phyloP scores from a whole-genome alignment of 2,113 vertebrate genomes.

The Nesogale talazaci region DNA sequence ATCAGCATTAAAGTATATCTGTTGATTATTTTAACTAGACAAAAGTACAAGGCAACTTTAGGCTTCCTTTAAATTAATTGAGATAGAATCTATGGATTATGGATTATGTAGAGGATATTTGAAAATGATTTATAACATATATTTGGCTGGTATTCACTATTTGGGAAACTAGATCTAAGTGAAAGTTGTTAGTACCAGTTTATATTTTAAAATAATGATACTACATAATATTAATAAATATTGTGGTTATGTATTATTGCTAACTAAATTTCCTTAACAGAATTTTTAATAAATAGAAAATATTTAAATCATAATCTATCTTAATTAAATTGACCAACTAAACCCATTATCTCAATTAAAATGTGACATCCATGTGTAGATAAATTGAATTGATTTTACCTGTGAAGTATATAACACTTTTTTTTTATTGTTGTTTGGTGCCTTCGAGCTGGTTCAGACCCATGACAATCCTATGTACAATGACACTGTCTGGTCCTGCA shows the following conservation, averaged over 20 bases:
- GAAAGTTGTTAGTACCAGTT: neutral
- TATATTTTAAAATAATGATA: neutral
- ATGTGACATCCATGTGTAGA: no score
- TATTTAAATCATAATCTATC: no score
- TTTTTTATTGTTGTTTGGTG: no score
- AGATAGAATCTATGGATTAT: neutral
- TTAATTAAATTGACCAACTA: no score
- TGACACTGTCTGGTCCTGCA: neutral
- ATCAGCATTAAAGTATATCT: neutral
- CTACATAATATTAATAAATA: neutral
- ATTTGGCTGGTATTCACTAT: neutral
- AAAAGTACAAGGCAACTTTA: neutral
- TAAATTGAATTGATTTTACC: no score
- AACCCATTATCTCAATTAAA: no score
- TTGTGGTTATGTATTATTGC: neutral
- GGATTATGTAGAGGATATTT: neutral
- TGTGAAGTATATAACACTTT: no score
- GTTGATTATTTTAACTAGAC: neutral
- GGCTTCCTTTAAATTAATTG: neutral
- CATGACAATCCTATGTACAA: neutral
- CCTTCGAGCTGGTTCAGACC: neutral
- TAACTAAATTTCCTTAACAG: no score
- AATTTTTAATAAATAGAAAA: no score
- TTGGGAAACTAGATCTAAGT: conserved; percentile 24
- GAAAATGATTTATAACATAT: neutral